Base-by-base conservation (phyloP, 2,888 invertebrate species). In the Omphaloscelis lunosa region DNA sequence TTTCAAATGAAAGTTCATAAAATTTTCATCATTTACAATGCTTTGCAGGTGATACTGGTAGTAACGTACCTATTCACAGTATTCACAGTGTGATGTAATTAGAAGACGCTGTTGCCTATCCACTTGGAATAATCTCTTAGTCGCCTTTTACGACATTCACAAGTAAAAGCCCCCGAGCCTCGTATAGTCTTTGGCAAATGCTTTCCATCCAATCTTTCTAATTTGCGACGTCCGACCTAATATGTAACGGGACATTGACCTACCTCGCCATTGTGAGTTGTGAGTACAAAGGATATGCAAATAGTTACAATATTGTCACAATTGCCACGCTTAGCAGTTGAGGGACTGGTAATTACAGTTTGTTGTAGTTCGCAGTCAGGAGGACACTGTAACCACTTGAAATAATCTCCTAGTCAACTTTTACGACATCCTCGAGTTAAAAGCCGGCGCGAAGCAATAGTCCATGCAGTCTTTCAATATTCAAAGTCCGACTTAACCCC, bases 71-170 rank as follows among this genome's bases (percentile, higher is more conserved):
- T 12, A 27, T 20, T 29, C 27, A 29, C 8, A 29, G 23, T 41
- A 48, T 73, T 58, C 15, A 73, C 15, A 48, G 39, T 53, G 17
- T 11, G 11, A 8, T 74, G 58, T 58, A 45, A 34, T 45, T 45
- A 59, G 45, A 34, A 34, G 27, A 39, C 45, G 11, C 45, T 59
- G 20, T 58, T 73, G 34, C 29, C 9, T 15, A 73, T 59, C 20
- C 74, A 48, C 34, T 58, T 27, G 45, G 45, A 72, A 73, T 58
- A 73, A 73, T 58, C 29, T 20, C 56, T n/a, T 68, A 17, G n/a
- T 58, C 17, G 9, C 34, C n/a, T 34, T 51, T 67, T 34, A 67
- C 9, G 51, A 8, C 45, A 72, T 71, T 41, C 41, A 12, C 23
- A 41, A 45, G 5, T 45, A 56, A 34, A 72, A 56, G 12, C 11